Percentiles rank a stretch among this genome's conserved stretches.
Evolutionary conservation across 2,888 invertebrate species (phyloP).

Genomic region (Axea sp.): DNA sequence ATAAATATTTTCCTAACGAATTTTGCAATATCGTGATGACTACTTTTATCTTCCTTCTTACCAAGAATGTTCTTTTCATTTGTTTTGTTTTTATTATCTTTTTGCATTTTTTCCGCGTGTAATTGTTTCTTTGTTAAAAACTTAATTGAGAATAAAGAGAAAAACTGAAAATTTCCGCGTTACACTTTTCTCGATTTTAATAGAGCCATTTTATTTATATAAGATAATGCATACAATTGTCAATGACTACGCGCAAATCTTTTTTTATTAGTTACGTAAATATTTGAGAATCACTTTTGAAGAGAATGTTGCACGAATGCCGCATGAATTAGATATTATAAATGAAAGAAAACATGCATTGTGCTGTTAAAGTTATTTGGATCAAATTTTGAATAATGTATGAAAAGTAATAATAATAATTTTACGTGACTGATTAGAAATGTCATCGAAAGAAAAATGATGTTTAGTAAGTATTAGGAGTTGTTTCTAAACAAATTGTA

Average conservation of each 20-base stretch:
- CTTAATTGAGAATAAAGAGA: too few species aligned
- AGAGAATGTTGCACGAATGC: constrained; percentile 51
- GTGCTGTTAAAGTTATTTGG: constrained; percentile 20
- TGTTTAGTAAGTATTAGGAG: constrained; percentile 48
- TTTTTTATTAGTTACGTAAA: constrained; percentile 33
- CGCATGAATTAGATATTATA: constrained; percentile 38
- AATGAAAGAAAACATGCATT: constrained; percentile 12
- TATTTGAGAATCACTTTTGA: constrained; percentile 33
- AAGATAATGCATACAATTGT: constrained; percentile 50
- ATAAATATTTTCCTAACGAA: constrained; percentile 46
- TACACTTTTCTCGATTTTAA: constrained; percentile 1
- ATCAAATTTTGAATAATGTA: constrained; percentile 7
- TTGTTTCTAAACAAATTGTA: constrained; percentile 13
- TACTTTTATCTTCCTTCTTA: constrained; percentile 44
- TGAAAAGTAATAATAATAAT: constrained; percentile 3
- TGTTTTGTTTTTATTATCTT: constrained; percentile 5
- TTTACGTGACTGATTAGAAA: constrained; percentile 29
- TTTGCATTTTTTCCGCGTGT: background rate
- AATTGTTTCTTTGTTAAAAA: background rate
- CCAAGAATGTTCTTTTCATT: constrained; percentile 15
- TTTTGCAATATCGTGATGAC: constrained; percentile 25
- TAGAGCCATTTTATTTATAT: constrained; percentile 32
- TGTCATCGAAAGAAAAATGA: constrained; percentile 19
- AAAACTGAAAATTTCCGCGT: too few species aligned
- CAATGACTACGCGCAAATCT: background rate